Conservation (phyloP, 2,797 vertebrate species). For the Gymnopithys bicolor region DNA sequence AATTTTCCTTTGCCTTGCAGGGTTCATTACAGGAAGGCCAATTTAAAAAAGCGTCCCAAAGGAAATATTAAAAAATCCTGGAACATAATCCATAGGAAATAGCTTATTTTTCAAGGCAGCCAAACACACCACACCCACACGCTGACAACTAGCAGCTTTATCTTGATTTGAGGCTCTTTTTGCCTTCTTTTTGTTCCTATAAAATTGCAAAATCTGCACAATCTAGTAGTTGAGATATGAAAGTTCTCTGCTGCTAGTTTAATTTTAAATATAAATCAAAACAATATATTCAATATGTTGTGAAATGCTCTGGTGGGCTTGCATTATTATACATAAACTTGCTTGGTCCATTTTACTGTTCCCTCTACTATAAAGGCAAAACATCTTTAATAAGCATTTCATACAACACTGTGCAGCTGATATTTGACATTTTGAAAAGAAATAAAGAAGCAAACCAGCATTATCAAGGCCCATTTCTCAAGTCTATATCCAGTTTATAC, state of each 20-base stretch:
- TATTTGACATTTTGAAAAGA: not conserved
- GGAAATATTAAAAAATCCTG: slow-evolving; percentile 81
- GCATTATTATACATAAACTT: not conserved
- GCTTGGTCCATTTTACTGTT: not conserved
- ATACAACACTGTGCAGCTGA: not conserved
- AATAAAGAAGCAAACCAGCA: not conserved
- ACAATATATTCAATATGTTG: not conserved
- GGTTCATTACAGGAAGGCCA: slow-evolving; percentile 67
- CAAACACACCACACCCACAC: slow-evolving; percentile 63
- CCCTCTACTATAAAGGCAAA: not conserved
- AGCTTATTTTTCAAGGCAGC: slow-evolving; percentile 79
- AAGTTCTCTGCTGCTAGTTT: not conserved
- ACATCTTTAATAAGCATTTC: not conserved
- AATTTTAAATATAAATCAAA: not conserved
- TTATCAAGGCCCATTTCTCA: not conserved
- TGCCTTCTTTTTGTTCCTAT: slow-evolving; percentile 16
- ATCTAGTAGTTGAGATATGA: not conserved
- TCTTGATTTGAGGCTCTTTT: slow-evolving; percentile 59
- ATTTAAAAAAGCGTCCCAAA: slow-evolving; percentile 76
- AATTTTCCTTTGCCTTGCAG: slow-evolving; percentile 75
- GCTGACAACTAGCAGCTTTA: slow-evolving; percentile 47
- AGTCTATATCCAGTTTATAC: not conserved
- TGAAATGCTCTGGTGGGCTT: not conserved
- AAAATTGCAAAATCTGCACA: slow-evolving; percentile 38
- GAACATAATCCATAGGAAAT: slow-evolving; percentile 74